Percentiles rank a stretch among this genome's conserved stretches.
phyloP scores from a whole-genome alignment of 2,888 invertebrate species.

The Lasioglossum lativentre region DNA sequence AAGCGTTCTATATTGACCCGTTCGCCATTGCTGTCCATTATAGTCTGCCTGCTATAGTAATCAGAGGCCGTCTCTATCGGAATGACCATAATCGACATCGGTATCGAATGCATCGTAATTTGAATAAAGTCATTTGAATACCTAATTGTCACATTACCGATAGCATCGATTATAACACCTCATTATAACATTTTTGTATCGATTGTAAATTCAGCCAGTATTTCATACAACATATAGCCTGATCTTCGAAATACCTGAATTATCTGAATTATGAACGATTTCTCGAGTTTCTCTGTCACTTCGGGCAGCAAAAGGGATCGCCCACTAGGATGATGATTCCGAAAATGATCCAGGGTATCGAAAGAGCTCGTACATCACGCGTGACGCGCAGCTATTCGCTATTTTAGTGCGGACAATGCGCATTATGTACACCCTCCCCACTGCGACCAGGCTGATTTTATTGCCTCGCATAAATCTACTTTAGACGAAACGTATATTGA shows the following conservation, averaged over 20 bases:
- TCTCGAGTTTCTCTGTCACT: neutral
- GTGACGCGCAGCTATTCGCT: constrained; percentile 20
- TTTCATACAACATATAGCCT: neutral
- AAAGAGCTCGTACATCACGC: constrained; percentile 41
- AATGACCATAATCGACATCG: neutral
- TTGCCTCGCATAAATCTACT: constrained; percentile 42
- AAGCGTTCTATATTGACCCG: neutral
- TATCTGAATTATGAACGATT: neutral
- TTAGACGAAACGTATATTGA: constrained; percentile 31
- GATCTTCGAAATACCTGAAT: neutral
- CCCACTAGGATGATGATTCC: neutral
- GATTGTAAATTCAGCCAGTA: neutral
- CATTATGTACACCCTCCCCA: constrained; percentile 4
- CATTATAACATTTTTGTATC: neutral
- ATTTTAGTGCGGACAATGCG: constrained; percentile 17
- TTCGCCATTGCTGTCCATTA: neutral
- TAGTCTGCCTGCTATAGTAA: neutral
- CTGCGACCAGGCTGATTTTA: constrained; percentile 24
- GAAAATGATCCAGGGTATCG: constrained; percentile 9
- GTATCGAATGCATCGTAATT: neutral
- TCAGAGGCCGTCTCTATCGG: neutral
- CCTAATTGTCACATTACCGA: neutral
- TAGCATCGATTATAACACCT: neutral
- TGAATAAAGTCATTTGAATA: neutral
- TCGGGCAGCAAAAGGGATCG: neutral